Conservation (phyloP, 1,140 invertebrate species). For the Schlechtendalia chinensis region DNA sequence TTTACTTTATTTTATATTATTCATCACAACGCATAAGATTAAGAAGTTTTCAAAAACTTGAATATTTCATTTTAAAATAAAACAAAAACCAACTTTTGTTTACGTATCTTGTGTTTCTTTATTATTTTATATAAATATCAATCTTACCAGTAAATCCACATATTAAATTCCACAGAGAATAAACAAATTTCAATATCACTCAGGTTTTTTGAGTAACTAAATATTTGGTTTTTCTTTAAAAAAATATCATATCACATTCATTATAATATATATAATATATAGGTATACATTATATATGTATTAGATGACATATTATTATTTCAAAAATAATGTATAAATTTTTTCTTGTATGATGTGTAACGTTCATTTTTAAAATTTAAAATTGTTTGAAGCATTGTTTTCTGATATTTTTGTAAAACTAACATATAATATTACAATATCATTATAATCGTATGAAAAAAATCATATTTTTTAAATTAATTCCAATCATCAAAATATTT, state of each 20-base stretch:
- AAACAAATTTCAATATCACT: background rate
- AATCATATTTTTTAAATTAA: no score
- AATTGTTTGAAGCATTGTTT: no score
- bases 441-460: no score
- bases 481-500: no score
- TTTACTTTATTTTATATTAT: background rate
- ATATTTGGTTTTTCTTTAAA: background rate
- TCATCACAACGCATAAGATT: background rate
- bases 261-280: no score
- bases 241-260: background rate
- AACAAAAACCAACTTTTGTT: background rate
- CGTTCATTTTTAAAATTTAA: no score
- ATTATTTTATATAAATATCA: conserved; percentile 1
- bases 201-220: background rate
- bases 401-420: no score
- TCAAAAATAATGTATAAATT: no score
- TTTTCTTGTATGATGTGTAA: no score
- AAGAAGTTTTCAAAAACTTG: background rate
- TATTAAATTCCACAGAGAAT: background rate
- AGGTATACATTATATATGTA: no score
- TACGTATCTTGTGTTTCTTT: background rate
- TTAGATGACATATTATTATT: no score
- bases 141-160: background rate
- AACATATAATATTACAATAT: no score
- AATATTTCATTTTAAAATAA: conserved; percentile 17